A percentile compares a stretch with the other conserved stretches of the same genome.
Conservation (phyloP, 2,888 invertebrate genomes). For the Nemoura dubitans region DNA sequence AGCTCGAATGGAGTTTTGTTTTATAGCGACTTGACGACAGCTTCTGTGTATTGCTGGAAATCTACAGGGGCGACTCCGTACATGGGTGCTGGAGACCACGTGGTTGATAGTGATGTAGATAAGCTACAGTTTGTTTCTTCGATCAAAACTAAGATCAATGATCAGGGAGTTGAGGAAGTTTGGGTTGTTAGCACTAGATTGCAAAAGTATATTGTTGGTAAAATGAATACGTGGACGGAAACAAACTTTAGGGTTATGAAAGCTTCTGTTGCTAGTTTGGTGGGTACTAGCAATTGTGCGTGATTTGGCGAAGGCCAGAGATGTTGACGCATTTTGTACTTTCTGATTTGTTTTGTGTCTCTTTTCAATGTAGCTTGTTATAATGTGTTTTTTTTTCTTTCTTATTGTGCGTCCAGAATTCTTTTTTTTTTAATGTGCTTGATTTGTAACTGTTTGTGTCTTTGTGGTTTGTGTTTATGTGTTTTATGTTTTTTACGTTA, state of each 20-base stretch:
- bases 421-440: too few species aligned
- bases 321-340: neutral
- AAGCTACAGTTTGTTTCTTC: constrained; percentile 79
- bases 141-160: constrained; percentile 63
- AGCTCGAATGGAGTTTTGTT: constrained; percentile 71
- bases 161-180: constrained; percentile 66
- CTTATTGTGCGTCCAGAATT: too few species aligned
- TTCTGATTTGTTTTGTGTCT: neutral
- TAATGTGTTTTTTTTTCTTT: too few species aligned
- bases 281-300: neutral
- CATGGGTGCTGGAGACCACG: constrained; percentile 64
- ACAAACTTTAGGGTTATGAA: constrained; percentile 78
- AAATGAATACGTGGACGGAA: constrained; percentile 62
- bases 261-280: constrained; percentile 62
- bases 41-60: constrained; percentile 79
- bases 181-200: constrained; percentile 75
- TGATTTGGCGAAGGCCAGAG: too few species aligned
- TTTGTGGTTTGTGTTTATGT: too few species aligned
- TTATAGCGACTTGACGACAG: constrained; percentile 74
- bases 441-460: too few species aligned
- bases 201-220: constrained; percentile 72
- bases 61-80: constrained; percentile 64
- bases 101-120: constrained; percentile 65
- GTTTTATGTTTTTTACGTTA: too few species aligned
- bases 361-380: too few species aligned